Base-by-base conservation (phyloP, 2,797 vertebrate genomes). In the Trematomus bernacchii region DNA sequence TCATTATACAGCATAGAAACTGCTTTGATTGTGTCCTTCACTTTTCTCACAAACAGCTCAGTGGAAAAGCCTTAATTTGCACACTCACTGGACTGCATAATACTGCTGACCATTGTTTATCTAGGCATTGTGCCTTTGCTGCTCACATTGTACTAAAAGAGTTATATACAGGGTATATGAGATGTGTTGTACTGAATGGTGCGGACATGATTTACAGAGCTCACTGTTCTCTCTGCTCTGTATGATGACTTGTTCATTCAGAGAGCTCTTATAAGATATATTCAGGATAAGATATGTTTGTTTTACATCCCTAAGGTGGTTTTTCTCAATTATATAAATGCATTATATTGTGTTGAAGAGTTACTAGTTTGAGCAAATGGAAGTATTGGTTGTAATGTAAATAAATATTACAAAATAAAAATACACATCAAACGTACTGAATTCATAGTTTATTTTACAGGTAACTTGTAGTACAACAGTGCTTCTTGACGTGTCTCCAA, bases 81-180 rank as follows among this genome's bases (percentile, higher is more conserved):
- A 53, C 66, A 66, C 16, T 73, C 46, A 19, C 37, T 51, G 47
- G 9, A 48, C 66, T 62, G 30, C 52, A 33, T 65, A 58, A 82
- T 79, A 79, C 73, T 70, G 30, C 79, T 80, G 77, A 75, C 72
- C 73, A 66, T 78, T 85, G 76, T 85, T 82, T 85, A 10, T 83
- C 33, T 71, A 44, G 66, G 54, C 47, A 7, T 19, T 79, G 61
- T 46, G 48, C 46, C 66, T 51, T 61, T 42, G 75, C 66, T 72
- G 47, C 52, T 80, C 65, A 16, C 60, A 48, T 27, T 75, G 63
- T 43, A 18, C 40, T 70, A 44, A 78, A 66, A 55, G 30, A 74
- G 71, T 67, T 73, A 73, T 68, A 62, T 68, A 75, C 55, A 67
- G 68, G 27, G 27, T 19, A 15, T 9, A 65, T 60, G 21, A 15